Evolutionary conservation across 1,140 invertebrate genomes (phyloP).

Genomic region (Harpegnathos saltator): DNA sequence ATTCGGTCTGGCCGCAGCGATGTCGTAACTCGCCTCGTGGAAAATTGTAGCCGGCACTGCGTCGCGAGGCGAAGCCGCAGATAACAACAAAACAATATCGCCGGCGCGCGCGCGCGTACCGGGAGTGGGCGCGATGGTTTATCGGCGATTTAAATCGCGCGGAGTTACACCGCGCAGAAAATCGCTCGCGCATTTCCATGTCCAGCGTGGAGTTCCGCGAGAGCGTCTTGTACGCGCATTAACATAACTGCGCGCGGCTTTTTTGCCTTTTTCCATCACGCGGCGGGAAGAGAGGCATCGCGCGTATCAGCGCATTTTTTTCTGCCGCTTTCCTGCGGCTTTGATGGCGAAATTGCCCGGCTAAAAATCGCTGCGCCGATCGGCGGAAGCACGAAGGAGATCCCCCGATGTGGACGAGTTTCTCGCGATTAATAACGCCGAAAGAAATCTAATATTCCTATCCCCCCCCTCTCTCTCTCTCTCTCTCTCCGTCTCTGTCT

Average conservation of each 20-base stretch:
- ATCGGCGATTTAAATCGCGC: constrained; percentile 9
- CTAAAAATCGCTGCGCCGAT: too few species aligned
- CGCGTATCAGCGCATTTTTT: too few species aligned
- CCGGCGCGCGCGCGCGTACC: background rate
- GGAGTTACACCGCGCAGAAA: background rate
- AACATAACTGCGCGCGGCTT: constrained; percentile 1
- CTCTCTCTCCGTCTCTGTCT: too few species aligned
- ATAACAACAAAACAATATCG: constrained; percentile 19
- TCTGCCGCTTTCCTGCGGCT: background rate
- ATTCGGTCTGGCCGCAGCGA: constrained; percentile 45
- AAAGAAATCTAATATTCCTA: too few species aligned
- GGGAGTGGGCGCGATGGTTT: constrained; percentile 33
- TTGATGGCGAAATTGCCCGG: too few species aligned
- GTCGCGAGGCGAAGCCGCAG: constrained; percentile 11
- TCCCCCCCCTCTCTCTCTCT: too few species aligned
- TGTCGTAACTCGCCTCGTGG: constrained; percentile 48
- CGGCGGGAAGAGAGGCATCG: background rate
- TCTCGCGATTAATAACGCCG: too few species aligned
- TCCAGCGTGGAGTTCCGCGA: background rate
- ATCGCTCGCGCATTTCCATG: constrained; percentile 27
- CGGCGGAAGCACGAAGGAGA: too few species aligned
- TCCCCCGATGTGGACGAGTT: too few species aligned
- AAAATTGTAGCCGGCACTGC: constrained; percentile 29
- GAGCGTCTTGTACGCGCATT: background rate
- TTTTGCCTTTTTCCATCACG: too few species aligned